A percentile compares a stretch with the other conserved stretches of the same genome.
Conservation (phyloP, 2,113 vertebrate species). For the Puffinus mauretanicus region DNA sequence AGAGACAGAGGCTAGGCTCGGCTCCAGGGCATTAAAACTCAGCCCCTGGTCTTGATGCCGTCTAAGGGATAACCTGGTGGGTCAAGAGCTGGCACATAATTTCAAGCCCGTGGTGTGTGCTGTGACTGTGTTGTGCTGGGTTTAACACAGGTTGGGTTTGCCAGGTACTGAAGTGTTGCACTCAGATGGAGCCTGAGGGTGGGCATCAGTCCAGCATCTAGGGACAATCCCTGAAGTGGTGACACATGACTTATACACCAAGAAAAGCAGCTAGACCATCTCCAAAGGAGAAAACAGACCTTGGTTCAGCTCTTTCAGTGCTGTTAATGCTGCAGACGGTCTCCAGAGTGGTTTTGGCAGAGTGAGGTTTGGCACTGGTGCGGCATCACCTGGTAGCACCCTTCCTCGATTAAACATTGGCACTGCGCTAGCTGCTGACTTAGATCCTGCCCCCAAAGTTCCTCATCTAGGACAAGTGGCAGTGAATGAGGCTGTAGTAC, state of each 20-base stretch:
- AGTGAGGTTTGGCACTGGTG: background rate
- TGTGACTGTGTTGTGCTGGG: background rate
- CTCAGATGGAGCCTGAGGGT: background rate
- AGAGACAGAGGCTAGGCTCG: background rate
- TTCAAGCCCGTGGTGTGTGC: background rate
- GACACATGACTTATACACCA: background rate
- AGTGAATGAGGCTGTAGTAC: background rate
- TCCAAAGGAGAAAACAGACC: background rate
- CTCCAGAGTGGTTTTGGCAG: background rate
- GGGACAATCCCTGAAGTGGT: background rate
- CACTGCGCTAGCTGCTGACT: background rate
- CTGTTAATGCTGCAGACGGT: background rate
- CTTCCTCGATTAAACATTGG: background rate
- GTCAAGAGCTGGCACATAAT: background rate
- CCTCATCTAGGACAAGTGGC: background rate
- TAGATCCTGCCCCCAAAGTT: background rate
- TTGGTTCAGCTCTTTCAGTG: background rate
- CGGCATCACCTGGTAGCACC: background rate
- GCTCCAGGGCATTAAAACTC: background rate
- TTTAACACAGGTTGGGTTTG: background rate
- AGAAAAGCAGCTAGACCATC: background rate
- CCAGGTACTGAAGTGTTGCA: background rate
- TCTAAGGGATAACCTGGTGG: background rate
- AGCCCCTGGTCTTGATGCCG: background rate
- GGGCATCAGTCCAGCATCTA: background rate